Conservation (phyloP, 2,113 vertebrate genomes). For the Orientallactaga bullata region DNA sequence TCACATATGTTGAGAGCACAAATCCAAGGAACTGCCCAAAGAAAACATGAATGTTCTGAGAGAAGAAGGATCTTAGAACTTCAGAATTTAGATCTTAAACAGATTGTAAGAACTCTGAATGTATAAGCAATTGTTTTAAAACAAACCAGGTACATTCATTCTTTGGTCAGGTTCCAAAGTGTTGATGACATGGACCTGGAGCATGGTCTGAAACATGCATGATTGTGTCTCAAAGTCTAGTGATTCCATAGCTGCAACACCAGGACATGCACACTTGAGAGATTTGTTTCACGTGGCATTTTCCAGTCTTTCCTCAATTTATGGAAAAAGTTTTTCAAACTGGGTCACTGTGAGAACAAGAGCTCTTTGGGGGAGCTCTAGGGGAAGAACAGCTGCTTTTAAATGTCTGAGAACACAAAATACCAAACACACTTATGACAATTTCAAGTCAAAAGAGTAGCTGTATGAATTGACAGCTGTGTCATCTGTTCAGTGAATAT, state of each 20-base stretch:
- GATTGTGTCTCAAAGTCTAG: conserved; percentile 15
- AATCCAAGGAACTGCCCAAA: conserved; percentile 58
- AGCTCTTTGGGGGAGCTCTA: neutral
- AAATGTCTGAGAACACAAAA: conserved; percentile 58
- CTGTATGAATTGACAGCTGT: conserved; percentile 57
- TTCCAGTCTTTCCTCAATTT: neutral
- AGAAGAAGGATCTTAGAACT: conserved; percentile 40
- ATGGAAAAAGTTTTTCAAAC: neutral
- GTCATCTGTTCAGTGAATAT: conserved; percentile 50
- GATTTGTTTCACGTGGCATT: neutral
- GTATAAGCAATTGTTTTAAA: conserved; percentile 36
- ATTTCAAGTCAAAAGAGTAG: conserved; percentile 32
- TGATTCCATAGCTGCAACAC: neutral
- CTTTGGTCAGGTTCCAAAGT: conserved; percentile 13
- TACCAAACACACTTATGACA: neutral
- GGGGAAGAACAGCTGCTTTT: conserved; percentile 21
- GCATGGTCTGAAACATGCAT: conserved; percentile 28
- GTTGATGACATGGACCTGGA: conserved; percentile 67
- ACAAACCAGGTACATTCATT: conserved; percentile 64
- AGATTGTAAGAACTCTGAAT: conserved; percentile 48
- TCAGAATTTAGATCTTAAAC: conserved; percentile 46
- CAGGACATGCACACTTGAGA: neutral
- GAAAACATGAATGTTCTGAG: conserved; percentile 57
- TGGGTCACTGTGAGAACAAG: conserved; percentile 22
- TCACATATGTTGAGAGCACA: conserved; percentile 20